Base-by-base conservation (phyloP, 2,113 vertebrate species). In the Aplodontia rufa region DNA sequence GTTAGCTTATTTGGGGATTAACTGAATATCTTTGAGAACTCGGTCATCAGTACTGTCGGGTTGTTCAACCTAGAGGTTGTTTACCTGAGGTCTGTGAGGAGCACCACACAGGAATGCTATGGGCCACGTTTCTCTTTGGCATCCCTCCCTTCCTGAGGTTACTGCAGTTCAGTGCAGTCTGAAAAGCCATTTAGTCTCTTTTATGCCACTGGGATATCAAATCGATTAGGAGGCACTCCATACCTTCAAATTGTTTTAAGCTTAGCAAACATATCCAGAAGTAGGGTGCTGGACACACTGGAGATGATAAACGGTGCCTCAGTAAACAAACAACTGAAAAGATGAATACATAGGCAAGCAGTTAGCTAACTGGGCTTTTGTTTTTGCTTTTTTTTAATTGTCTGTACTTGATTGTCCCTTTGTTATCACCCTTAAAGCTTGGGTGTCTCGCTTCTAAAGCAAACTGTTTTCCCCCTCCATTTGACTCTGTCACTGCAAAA, bases 401-500 rank as follows among this genome's bases (percentile, higher is more conserved):
- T 51, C 72, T n/a, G 32, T 35, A 51, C 30, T 47, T 91, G 60
- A 45, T 88, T 90, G 28, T 87, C 16, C 53, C 26, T 91, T 35
- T 84, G 35, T 91, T 82, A 62, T 91, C 14, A 72, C 40, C 24
- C 47, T 92, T 75, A 51, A 96, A 74, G 26, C 55, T 81, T 86
- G 11, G 5, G 28, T 79, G 68, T 80, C 60, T 92, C 32, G 84
- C 55, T 71, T 92, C 69, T 85, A 17, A 94, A 75, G 76, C 19
- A 81, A 85, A 49, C 47, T 66, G 45, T 89, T 49, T n/a, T 78
- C 8, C 11, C 16, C 19, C 42, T 40, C 12, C 5, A 91, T 83
- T 87, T 92, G 79, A 79, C 30, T 96, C 69, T 81, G 42, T 68
- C 53, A 35, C 12, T 72, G 35, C 53, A 88, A 87, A 95, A 80